Conservation (phyloP, 2,888 invertebrate genomes). For the Mythimna vitellina region DNA sequence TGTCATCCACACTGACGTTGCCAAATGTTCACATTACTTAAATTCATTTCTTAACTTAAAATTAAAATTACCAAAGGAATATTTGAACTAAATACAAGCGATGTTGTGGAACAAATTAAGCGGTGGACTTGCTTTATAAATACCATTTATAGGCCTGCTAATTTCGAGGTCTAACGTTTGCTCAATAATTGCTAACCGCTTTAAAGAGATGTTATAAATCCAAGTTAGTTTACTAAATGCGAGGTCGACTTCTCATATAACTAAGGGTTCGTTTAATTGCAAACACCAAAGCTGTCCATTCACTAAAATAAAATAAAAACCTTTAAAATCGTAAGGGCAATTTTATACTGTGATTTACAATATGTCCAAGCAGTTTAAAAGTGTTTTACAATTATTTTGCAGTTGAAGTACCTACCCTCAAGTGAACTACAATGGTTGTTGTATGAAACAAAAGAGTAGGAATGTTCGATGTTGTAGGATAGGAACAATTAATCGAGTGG, state of each 20-base stretch:
- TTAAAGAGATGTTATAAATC: slow-evolving; percentile 72
- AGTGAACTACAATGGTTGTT: slow-evolving; percentile 72
- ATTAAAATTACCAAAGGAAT: slow-evolving; percentile 34
- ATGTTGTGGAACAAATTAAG: slow-evolving; percentile 55
- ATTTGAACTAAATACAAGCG: slow-evolving; percentile 41
- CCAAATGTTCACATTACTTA: slow-evolving; percentile 62
- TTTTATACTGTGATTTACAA: slow-evolving; percentile 54
- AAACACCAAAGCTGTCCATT: slow-evolving; percentile 76
- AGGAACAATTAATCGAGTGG: slow-evolving; percentile 89
- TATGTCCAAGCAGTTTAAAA: slow-evolving; percentile 64
- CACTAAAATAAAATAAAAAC: slow-evolving; percentile 61
- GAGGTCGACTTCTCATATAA: slow-evolving; percentile 83
- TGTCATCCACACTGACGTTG: slow-evolving; percentile 70
- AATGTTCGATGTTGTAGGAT: slow-evolving; percentile 81
- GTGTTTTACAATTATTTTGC: slow-evolving; percentile 64
- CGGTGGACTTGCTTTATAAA: slow-evolving; percentile 45
- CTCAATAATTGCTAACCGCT: slow-evolving; percentile 68
- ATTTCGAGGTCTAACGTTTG: slow-evolving; percentile 71
- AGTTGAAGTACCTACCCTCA: slow-evolving; percentile 59
- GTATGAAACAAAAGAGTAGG: slow-evolving; percentile 82
- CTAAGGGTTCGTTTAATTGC: slow-evolving; percentile 78
- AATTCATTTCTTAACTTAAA: slow-evolving; percentile 30
- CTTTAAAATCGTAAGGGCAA: slow-evolving; percentile 51
- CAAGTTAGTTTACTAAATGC: slow-evolving; percentile 74
- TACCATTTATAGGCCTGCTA: slow-evolving; percentile 64